Conservation (phyloP, 2,797 vertebrate genomes). For the Rallus crepitans region DNA sequence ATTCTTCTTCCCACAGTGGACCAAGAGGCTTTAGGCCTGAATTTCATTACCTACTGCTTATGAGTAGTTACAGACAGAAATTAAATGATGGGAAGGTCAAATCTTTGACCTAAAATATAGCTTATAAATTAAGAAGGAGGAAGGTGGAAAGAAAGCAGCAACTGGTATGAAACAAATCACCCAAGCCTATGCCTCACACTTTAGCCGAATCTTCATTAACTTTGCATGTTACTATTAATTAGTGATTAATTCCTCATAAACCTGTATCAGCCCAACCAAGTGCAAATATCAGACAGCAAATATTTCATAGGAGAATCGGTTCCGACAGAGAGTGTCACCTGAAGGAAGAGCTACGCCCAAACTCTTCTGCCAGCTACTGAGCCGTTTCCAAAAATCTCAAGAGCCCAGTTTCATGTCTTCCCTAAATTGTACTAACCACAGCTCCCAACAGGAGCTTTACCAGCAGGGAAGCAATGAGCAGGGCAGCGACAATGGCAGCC, state of each 20-base stretch:
- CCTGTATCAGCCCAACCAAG: neutral
- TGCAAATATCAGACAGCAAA: neutral
- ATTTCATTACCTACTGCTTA: neutral
- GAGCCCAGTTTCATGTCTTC: neutral
- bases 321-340: neutral
- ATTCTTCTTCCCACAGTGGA: neutral
- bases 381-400: neutral
- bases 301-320: neutral
- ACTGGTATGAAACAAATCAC: neutral
- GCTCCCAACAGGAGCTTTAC: neutral
- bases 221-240: neutral
- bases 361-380: neutral
- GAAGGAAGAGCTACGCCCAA: neutral
- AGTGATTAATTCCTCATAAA: neutral
- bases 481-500: neutral
- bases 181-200: neutral
- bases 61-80: neutral
- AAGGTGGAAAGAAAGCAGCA: neutral
- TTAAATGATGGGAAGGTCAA: neutral
- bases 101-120: neutral
- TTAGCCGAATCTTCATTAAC: neutral
- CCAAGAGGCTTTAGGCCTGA: neutral
- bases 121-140: neutral
- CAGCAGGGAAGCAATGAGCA: neutral
- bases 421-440: neutral